Evolutionary conservation across 2,888 invertebrate species (phyloP).

Genomic region (Sphaerophoria taeniata): DNA sequence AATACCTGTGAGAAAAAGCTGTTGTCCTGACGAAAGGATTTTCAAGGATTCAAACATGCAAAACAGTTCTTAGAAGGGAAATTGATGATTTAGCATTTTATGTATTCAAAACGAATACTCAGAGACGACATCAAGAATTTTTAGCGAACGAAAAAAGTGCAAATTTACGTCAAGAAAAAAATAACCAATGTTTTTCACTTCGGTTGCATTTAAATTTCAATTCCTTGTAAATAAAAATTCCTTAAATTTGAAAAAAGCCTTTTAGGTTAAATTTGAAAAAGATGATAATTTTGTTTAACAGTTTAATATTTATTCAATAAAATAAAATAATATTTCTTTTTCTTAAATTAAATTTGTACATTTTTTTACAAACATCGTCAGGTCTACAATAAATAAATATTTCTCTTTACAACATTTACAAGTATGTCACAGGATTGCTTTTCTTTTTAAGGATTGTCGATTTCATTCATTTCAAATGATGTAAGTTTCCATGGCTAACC

Average conservation of each 20-base stretch:
- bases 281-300: too few species aligned
- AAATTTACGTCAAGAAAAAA: too few species aligned
- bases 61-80: constrained; percentile 9
- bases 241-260: too few species aligned
- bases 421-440: constrained; percentile 4
- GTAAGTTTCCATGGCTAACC: constrained; percentile 3
- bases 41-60: neutral
- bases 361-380: neutral
- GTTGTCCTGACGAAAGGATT: neutral
- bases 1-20: neutral
- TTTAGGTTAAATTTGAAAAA: too few species aligned
- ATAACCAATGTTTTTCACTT: too few species aligned
- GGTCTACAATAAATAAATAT: constrained; percentile 3
- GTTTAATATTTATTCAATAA: neutral
- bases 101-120: too few species aligned
- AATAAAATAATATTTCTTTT: neutral
- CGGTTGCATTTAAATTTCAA: too few species aligned
- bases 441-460: neutral
- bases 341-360: neutral
- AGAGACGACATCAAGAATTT: too few species aligned
- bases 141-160: too few species aligned
- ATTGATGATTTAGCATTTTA: too few species aligned
- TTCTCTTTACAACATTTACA: neutral
- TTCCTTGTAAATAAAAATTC: too few species aligned
- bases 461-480: neutral